Base-by-base conservation (phyloP, 1,140 invertebrate species). In the Aleiodes sp. region DNA sequence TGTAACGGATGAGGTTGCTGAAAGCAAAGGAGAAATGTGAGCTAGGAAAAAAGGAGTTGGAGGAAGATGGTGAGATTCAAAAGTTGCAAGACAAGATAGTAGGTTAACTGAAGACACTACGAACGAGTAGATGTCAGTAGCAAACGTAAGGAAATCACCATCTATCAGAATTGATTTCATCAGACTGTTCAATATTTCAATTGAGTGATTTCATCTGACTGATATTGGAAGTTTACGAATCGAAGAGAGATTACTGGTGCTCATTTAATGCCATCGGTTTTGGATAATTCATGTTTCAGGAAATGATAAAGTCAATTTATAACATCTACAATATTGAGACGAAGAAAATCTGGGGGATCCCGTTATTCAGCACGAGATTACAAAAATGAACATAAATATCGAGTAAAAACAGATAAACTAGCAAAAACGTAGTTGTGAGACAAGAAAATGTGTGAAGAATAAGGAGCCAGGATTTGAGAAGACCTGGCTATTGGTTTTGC, bases 1-100 rank as follows among this genome's bases (percentile, higher is more conserved):
- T 79, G 76, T 75, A 79, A 76, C 72, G 70, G 64, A 69, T 68
- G 59, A 71, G 43, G 62, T 65, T 73, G 52, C 35, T 64, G 33
- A 69, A 63, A 70, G 66, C 43, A 28, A 63, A 65, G 43, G 64
- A 66, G 46, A 57, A 7, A 59, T 21, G 61, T 65, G 61, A 65
- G 46, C 52, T 61, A 65, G 60, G 60, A 26, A 60, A 67, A 71
- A 46, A 61, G 52, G 57, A 31, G 24, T 46, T 31, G 70, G 29
- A 65, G 35, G 1, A 37, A 56, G 63, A 65, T 35, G n/a, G 61
- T 21, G 19, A 41, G 24, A 65, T 56, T 52, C 29, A 24, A 56
- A 65, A 35, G 24, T 64, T 24, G 39, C 24, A 41, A n/a, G 37
- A 26, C 62, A 46, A 39, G 33, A 61, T 61, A 35, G 24, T 31